Conservation (phyloP, 2,888 invertebrate genomes). For the Epinotia demarniana region DNA sequence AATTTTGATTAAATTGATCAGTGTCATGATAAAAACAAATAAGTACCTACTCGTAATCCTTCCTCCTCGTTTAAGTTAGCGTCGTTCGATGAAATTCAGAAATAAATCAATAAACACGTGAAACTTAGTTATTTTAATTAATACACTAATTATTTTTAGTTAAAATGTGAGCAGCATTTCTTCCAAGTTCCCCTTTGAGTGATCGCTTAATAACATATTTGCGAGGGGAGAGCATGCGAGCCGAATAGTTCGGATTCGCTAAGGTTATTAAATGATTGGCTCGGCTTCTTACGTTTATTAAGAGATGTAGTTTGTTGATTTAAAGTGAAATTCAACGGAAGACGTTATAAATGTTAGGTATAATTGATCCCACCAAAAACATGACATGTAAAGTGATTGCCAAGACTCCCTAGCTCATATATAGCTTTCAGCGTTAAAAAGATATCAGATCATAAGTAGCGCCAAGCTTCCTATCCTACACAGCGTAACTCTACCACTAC, state of each 20-base stretch:
- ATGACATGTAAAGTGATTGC: too few species aligned
- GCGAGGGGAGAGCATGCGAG: slow-evolving; percentile 56
- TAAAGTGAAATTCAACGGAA: neutral
- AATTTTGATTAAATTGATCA: neutral
- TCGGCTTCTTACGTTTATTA: slow-evolving; percentile 39
- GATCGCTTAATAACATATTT: slow-evolving; percentile 49
- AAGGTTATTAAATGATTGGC: slow-evolving; percentile 42
- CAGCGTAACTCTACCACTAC: too few species aligned
- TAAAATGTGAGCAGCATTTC: slow-evolving; percentile 36
- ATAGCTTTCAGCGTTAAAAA: too few species aligned
- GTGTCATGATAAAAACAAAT: neutral
- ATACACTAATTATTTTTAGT: slow-evolving; percentile 22
- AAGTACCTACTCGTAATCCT: too few species aligned
- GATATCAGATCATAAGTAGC: too few species aligned
- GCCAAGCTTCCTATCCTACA: too few species aligned
- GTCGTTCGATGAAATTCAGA: neutral
- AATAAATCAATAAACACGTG: neutral
- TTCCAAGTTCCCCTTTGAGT: slow-evolving; percentile 42
- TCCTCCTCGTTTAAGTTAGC: too few species aligned
- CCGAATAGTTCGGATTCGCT: slow-evolving; percentile 51
- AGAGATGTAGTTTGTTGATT: slow-evolving; percentile 4
- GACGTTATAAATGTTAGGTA: too few species aligned
- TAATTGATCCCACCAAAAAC: too few species aligned
- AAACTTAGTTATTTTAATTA: slow-evolving; percentile 21
- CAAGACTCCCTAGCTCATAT: too few species aligned